Evolutionary conservation across 2,888 invertebrate genomes (phyloP).

Genomic region (Dryococelus australis): DNA sequence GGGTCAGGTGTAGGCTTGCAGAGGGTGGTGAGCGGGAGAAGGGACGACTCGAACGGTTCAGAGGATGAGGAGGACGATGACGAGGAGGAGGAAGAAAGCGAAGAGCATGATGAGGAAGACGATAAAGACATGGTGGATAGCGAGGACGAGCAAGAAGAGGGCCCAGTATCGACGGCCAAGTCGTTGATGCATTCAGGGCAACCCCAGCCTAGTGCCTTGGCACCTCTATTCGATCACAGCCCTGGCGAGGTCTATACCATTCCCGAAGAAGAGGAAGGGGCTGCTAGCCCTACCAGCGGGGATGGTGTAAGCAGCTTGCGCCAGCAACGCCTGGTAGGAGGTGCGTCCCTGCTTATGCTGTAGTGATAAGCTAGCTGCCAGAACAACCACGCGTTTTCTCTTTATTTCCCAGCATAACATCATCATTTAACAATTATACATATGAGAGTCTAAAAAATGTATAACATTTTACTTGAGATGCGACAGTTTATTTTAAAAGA

Average conservation of each 20-base stretch:
- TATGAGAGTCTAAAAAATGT: no score
- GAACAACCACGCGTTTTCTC: neutral
- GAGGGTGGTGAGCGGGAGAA: slow-evolving; percentile 31
- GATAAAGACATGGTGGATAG: slow-evolving; percentile 26
- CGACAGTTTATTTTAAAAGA: neutral
- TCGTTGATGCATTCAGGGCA: slow-evolving; percentile 26
- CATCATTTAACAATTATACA: no score
- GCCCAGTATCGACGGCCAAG: slow-evolving; percentile 7
- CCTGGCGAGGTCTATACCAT: slow-evolving; percentile 63
- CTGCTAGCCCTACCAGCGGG: slow-evolving; percentile 58
- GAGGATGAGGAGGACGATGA: slow-evolving; percentile 35
- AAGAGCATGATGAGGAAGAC: slow-evolving; percentile 40
- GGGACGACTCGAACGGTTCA: slow-evolving; percentile 31
- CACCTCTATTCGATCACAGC: slow-evolving; percentile 56
- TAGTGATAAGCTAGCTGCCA: slow-evolving; percentile 21
- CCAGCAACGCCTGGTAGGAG: slow-evolving; percentile 49
- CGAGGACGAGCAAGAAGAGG: neutral
- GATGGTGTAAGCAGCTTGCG: slow-evolving; percentile 59
- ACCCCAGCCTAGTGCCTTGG: slow-evolving; percentile 24
- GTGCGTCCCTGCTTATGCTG: slow-evolving; percentile 40
- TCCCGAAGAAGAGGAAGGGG: slow-evolving; percentile 61
- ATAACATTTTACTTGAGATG: no score
- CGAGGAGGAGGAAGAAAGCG: slow-evolving; percentile 33
- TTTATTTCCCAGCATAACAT: no score
- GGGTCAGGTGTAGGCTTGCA: slow-evolving; percentile 27